phyloP scores from a whole-genome alignment of 2,888 invertebrate genomes.

The Merodon equestris region DNA sequence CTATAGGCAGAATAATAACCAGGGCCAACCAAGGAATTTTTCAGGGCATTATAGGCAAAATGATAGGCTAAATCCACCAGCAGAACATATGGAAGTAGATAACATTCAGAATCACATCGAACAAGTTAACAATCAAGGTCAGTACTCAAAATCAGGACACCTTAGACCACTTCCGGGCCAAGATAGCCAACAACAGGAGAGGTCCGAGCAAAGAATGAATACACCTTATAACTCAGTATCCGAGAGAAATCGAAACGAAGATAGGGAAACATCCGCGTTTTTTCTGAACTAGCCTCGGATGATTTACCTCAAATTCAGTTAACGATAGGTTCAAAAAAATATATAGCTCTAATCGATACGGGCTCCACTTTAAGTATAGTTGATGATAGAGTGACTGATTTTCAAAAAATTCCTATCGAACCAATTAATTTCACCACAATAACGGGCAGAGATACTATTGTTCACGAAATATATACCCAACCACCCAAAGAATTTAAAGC shows the following conservation, averaged over 20 bases:
- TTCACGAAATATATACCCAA: slow-evolving; percentile 8
- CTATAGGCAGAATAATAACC: slow-evolving; percentile 3
- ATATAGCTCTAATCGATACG: slow-evolving; percentile 12
- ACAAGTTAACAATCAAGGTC: slow-evolving; percentile 16
- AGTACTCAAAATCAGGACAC: slow-evolving; percentile 13
- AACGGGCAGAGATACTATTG: slow-evolving; percentile 2
- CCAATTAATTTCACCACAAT: slow-evolving; percentile 10
- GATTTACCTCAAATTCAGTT: slow-evolving; percentile 6
- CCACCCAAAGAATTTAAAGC: slow-evolving; percentile 9
- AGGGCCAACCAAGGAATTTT: slow-evolving; percentile 6
- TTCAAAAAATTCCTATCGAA: slow-evolving; percentile 1
- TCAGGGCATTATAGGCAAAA: slow-evolving; percentile 6
- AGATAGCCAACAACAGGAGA: slow-evolving; percentile 18
- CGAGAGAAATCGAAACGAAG: not conserved
- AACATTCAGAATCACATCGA: slow-evolving; percentile 1
- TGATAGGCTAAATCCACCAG: slow-evolving; percentile 6
- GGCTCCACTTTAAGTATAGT: slow-evolving; percentile 18
- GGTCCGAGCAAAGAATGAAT: slow-evolving; percentile 10
- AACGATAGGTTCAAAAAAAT: too few species aligned
- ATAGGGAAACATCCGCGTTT: slow-evolving; percentile 11
- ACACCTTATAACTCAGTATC: not conserved
- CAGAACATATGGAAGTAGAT: slow-evolving; percentile 4
- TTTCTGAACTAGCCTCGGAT: slow-evolving; percentile 25
- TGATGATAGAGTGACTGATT: slow-evolving; percentile 15
- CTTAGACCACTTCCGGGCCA: slow-evolving; percentile 10